phyloP scores from a whole-genome alignment of 2,113 vertebrate genomes.

The Stigmatopora argus region DNA sequence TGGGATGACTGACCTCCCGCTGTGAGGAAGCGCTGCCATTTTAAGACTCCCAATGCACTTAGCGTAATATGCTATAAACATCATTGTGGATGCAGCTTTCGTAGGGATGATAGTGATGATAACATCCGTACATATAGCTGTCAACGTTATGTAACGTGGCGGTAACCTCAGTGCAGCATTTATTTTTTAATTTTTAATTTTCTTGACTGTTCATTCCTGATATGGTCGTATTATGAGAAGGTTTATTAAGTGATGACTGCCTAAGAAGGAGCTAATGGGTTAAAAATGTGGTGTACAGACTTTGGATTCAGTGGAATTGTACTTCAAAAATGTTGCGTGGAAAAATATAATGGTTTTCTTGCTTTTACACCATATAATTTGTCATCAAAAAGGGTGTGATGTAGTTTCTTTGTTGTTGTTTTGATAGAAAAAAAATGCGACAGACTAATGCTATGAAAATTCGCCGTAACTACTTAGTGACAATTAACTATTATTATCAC shows the following conservation, averaged over 20 bases:
- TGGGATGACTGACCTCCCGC: slow-evolving; percentile 20
- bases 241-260: background rate
- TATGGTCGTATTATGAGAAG: background rate
- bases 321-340: background rate
- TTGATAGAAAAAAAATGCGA: background rate
- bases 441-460: background rate
- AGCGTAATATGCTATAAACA: slow-evolving; percentile 3
- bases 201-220: slow-evolving; percentile 11
- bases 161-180: slow-evolving; percentile 3
- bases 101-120: slow-evolving; percentile 2
- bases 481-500: background rate
- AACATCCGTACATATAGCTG: slow-evolving; percentile 6
- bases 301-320: background rate
- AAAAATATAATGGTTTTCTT: background rate
- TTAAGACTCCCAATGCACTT: slow-evolving; percentile 10
- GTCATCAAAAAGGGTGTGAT: background rate
- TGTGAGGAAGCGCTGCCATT: slow-evolving; percentile 6
- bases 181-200: slow-evolving; percentile 3
- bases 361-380: background rate
- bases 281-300: background rate
- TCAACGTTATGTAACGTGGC: background rate
- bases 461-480: background rate
- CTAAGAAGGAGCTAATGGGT: background rate
- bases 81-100: background rate
- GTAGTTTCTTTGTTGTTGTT: background rate